Percentiles rank a stretch among this genome's conserved stretches.
phyloP scores from a whole-genome alignment of 2,797 vertebrate genomes.

The Lophius americanus region DNA sequence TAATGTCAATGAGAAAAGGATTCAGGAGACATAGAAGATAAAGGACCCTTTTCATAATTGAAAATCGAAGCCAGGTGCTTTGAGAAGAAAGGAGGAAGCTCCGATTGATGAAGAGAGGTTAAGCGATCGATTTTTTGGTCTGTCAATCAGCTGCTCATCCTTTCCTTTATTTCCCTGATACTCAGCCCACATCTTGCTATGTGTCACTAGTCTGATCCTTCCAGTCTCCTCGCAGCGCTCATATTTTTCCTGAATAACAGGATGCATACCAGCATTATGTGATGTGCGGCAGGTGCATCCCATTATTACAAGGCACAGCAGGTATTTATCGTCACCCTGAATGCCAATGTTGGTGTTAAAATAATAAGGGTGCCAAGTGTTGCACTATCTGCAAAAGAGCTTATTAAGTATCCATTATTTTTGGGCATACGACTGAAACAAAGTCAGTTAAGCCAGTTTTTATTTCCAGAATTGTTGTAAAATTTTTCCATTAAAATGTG shows the following conservation, averaged over 20 bases:
- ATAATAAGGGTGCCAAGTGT: slow-evolving; percentile 32
- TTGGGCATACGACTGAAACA: background rate
- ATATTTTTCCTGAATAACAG: slow-evolving; percentile 30
- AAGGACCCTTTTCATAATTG: slow-evolving; percentile 15
- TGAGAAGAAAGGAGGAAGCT: slow-evolving; percentile 29
- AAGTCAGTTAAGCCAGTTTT: background rate
- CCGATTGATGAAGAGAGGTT: slow-evolving; percentile 39
- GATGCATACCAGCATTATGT: slow-evolving; percentile 8
- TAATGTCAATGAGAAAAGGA: background rate
- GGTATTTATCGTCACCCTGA: slow-evolving; percentile 59
- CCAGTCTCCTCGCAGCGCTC: slow-evolving; percentile 13
- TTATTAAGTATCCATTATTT: background rate
- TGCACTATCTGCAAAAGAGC: slow-evolving; percentile 14
- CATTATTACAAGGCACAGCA: slow-evolving; percentile 55
- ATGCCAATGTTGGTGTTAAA: slow-evolving; percentile 63
- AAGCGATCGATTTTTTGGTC: slow-evolving; percentile 57
- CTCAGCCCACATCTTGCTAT: slow-evolving; percentile 33
- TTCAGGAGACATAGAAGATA: slow-evolving; percentile 6
- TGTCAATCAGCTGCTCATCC: slow-evolving; percentile 60
- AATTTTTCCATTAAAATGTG: background rate
- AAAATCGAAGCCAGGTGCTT: slow-evolving; percentile 29
- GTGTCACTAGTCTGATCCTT: slow-evolving; percentile 42
- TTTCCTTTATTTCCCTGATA: slow-evolving; percentile 2
- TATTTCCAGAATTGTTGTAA: background rate
- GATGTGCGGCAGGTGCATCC: slow-evolving; percentile 49